These are phyloP conservation scores for Drosophila triauraria DNA, from an alignment of 1,140 invertebrate species.

Conservation along the genomic window DNA sequence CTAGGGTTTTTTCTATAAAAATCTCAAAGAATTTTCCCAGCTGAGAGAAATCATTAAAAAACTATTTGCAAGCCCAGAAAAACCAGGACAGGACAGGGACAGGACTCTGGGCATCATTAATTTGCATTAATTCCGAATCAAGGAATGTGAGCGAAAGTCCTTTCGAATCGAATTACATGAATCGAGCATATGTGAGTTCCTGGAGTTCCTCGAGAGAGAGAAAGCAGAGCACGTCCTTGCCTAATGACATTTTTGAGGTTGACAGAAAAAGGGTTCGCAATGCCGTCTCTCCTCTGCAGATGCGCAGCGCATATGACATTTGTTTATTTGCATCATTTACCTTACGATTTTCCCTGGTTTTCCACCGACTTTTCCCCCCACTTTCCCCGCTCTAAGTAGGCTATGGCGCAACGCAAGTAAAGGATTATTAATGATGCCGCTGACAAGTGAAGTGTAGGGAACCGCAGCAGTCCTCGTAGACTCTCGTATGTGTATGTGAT, in stretches of 20 bases:
- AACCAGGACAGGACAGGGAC: neutral
- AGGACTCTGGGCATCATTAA: slow-evolving; percentile 64
- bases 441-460: slow-evolving; percentile 75
- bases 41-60: slow-evolving; percentile 64
- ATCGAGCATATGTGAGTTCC: slow-evolving; percentile 70
- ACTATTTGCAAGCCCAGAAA: slow-evolving; percentile 59
- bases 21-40: neutral
- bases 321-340: slow-evolving; percentile 85
- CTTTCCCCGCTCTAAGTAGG: slow-evolving; percentile 58
- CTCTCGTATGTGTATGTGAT: slow-evolving; percentile 57
- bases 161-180: slow-evolving; percentile 80
- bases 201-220: neutral
- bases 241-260: slow-evolving; percentile 84
- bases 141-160: slow-evolving; percentile 65
- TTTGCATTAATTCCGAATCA: slow-evolving; percentile 85
- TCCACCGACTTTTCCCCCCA: slow-evolving; percentile 5
- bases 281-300: slow-evolving; percentile 5
- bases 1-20: too few species aligned
- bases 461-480: slow-evolving; percentile 2
- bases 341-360: slow-evolving; percentile 48
- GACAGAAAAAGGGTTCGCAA: slow-evolving; percentile 54
- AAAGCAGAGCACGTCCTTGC: slow-evolving; percentile 70
- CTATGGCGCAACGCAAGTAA: slow-evolving; percentile 56
- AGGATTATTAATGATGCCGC: slow-evolving; percentile 82
- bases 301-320: slow-evolving; percentile 78